Conservation (phyloP, 2,797 vertebrate genomes). For the Hyperoplus immaculatus region DNA sequence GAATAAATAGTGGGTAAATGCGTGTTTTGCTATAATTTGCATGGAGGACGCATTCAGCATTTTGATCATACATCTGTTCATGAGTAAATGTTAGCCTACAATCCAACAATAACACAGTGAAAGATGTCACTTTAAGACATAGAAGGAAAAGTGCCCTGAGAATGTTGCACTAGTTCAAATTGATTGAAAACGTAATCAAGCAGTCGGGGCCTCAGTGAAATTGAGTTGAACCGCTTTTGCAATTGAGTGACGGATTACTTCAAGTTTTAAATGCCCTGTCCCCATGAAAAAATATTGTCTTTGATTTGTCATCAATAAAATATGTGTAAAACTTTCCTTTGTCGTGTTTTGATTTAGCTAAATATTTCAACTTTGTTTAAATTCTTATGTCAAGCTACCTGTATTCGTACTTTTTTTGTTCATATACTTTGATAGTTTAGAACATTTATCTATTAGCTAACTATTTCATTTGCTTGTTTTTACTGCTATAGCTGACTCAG, state of each 20-base stretch:
- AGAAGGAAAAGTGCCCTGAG: background rate
- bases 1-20: background rate
- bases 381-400: too few species aligned
- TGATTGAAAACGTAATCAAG: slow-evolving; percentile 12
- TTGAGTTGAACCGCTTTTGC: background rate
- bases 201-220: background rate
- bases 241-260: background rate
- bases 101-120: background rate
- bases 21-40: slow-evolving; percentile 22
- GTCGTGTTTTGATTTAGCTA: too few species aligned
- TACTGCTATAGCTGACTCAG: too few species aligned
- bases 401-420: too few species aligned
- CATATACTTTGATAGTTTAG: too few species aligned
- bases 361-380: too few species aligned
- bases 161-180: background rate
- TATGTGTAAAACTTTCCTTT: too few species aligned
- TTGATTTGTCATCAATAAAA: background rate
- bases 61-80: background rate
- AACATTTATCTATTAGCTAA: too few species aligned
- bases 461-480: too few species aligned
- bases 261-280: background rate
- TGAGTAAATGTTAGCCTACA: background rate
- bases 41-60: background rate
- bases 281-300: background rate
- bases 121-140: background rate